Evolutionary conservation across 2,888 invertebrate genomes (phyloP).

Genomic region (Pycnomerus fuliginosus): DNA sequence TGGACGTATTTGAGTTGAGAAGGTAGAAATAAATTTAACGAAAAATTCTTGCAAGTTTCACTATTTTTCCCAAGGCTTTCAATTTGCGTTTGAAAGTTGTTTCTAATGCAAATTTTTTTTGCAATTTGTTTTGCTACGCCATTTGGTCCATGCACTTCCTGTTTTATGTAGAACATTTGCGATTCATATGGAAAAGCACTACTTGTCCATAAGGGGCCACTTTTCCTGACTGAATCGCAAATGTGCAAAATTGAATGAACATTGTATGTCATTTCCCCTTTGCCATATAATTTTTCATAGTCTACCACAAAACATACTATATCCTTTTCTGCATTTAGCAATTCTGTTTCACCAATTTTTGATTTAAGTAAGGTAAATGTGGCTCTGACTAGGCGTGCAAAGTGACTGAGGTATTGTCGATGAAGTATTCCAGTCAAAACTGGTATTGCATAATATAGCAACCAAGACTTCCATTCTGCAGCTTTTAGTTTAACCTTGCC

Average conservation of each 20-base stretch:
- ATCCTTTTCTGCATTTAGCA: not conserved
- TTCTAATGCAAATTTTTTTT: not conserved
- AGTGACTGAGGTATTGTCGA: not conserved
- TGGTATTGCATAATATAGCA: not conserved
- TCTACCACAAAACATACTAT: not conserved
- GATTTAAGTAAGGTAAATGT: not conserved
- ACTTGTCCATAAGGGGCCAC: not conserved
- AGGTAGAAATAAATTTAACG: too few relatives aligned
- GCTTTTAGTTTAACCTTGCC: not conserved
- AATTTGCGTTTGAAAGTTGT: not conserved
- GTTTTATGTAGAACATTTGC: not conserved
- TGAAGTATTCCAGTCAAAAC: not conserved
- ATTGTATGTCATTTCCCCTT: not conserved
- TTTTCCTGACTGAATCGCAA: not conserved
- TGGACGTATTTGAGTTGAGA: too few relatives aligned
- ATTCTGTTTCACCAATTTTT: not conserved
- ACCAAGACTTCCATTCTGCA: not conserved
- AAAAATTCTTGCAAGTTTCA: too few relatives aligned
- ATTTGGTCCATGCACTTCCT: not conserved
- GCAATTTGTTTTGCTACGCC: not conserved
- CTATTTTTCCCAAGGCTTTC: too few relatives aligned
- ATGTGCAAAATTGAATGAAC: not conserved
- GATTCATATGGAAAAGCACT: not conserved
- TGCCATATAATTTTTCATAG: not conserved
- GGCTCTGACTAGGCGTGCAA: not conserved